phyloP scores from a whole-genome alignment of 2,888 invertebrate genomes.

The Brassicogethes aeneus region DNA sequence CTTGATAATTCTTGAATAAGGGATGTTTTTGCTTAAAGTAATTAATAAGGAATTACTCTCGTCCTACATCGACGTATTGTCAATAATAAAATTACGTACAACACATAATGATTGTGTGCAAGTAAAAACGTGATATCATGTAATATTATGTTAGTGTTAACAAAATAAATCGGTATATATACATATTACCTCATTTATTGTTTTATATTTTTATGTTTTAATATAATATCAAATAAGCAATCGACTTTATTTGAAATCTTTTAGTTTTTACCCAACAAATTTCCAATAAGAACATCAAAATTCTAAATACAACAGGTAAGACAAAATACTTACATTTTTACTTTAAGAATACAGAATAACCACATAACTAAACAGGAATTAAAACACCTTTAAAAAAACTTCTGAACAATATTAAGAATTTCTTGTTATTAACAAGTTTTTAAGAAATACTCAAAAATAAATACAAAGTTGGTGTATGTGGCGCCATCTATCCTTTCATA shows the following conservation, averaged over 20 bases:
- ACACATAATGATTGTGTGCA: conserved; percentile 43
- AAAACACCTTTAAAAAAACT: no score
- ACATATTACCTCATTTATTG: conserved; percentile 38
- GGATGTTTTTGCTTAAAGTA: conserved; percentile 18
- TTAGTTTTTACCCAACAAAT: background rate
- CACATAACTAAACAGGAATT: no score
- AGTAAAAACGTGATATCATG: conserved; percentile 45
- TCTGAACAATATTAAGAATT: no score
- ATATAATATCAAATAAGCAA: conserved; percentile 22
- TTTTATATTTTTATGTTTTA: conserved; percentile 38
- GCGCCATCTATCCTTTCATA: background rate
- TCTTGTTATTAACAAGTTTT: no score
- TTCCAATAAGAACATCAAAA: no score
- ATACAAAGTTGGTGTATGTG: background rate
- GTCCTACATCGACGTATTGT: conserved; percentile 42
- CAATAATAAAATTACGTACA: conserved; percentile 43
- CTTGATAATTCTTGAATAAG: background rate
- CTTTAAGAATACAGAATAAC: no score
- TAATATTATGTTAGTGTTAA: conserved; percentile 43
- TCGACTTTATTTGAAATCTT: background rate
- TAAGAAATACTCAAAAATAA: no score
- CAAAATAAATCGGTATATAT: conserved; percentile 42
- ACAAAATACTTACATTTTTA: no score
- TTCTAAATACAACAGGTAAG: no score
- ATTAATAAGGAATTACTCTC: conserved; percentile 29